Percentiles rank a stretch among this genome's conserved stretches.
Conservation (phyloP, 1,140 invertebrate species). For the Atta colombica region DNA sequence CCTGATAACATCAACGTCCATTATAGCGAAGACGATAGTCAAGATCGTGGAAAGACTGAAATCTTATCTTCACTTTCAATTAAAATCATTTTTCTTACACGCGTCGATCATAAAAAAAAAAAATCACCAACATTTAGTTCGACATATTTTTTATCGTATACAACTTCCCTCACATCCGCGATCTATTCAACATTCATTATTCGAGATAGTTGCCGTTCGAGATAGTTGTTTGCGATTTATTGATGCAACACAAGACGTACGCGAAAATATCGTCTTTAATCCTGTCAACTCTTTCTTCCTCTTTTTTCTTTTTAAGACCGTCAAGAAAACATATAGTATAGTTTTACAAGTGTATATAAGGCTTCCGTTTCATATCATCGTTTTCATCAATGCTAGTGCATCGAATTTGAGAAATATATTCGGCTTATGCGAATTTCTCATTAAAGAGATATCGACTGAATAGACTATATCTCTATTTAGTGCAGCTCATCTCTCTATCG, state of each 20-base stretch:
- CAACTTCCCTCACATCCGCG: background rate
- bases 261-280: conserved; percentile 2
- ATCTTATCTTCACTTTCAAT: conserved; percentile 2
- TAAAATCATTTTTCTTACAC: conserved; percentile 18
- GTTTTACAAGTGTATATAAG: conserved; percentile 19
- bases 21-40: conserved; percentile 25
- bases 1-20: conserved; percentile 26
- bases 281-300: background rate
- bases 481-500: background rate
- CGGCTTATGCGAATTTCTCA: conserved; percentile 21
- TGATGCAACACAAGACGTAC: background rate
- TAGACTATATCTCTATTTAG: conserved; percentile 10
- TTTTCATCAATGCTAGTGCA: conserved; percentile 22
- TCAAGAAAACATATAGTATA: background rate
- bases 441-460: conserved; percentile 30
- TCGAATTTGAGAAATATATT: conserved; percentile 21
- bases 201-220: conserved; percentile 21
- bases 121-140: conserved; percentile 21
- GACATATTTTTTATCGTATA: conserved; percentile 23
- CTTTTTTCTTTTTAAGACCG: conserved; percentile 9
- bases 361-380: conserved; percentile 1
- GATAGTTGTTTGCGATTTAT: conserved; percentile 12
- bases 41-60: conserved; percentile 33
- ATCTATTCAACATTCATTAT: conserved; percentile 8
- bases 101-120: conserved; percentile 24